A percentile compares a stretch with the other conserved stretches of the same genome.
Evolutionary conservation across 2,113 vertebrate species (phyloP).

Genomic region (Verasper variegatus): DNA sequence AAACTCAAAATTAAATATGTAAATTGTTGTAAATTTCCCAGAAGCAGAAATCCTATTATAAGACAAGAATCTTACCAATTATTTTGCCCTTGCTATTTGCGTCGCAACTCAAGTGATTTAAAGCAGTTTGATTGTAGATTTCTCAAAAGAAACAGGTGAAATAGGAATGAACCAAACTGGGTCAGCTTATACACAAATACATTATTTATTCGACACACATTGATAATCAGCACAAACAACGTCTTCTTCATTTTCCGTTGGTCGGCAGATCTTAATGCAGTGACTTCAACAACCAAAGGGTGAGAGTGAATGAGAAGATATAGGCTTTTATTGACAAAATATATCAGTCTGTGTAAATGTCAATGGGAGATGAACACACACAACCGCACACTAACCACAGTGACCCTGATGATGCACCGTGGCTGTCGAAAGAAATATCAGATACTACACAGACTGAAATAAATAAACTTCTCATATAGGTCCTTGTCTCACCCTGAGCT

Average conservation of each 20-base stretch:
- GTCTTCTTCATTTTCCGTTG: slow-evolving; percentile 40
- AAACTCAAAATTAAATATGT: too few species aligned
- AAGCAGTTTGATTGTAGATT: too few species aligned
- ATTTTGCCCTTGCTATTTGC: too few species aligned
- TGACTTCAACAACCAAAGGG: slow-evolving; percentile 23
- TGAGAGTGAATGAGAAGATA: slow-evolving; percentile 16
- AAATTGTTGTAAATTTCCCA: too few species aligned
- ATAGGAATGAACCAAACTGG: slow-evolving; percentile 33
- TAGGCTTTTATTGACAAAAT: slow-evolving; percentile 16
- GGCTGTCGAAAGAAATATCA: slow-evolving; percentile 18
- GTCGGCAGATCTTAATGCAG: slow-evolving; percentile 25
- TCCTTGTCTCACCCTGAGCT: slow-evolving; percentile 76
- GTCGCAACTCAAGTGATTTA: too few species aligned
- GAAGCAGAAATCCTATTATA: too few species aligned
- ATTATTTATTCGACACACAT: slow-evolving; percentile 70
- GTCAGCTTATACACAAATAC: slow-evolving; percentile 71
- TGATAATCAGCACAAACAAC: slow-evolving; percentile 47
- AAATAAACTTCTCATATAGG: slow-evolving; percentile 49
- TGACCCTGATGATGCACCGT: slow-evolving; percentile 16
- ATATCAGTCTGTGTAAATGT: slow-evolving; percentile 29
- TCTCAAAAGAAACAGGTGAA: background rate
- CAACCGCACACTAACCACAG: slow-evolving; percentile 14
- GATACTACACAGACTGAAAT: slow-evolving; percentile 36
- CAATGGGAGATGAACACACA: slow-evolving; percentile 15
- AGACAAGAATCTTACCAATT: too few species aligned